phyloP scores from a whole-genome alignment of 2,797 vertebrate genomes.

The Paedocypris micromegethes region DNA sequence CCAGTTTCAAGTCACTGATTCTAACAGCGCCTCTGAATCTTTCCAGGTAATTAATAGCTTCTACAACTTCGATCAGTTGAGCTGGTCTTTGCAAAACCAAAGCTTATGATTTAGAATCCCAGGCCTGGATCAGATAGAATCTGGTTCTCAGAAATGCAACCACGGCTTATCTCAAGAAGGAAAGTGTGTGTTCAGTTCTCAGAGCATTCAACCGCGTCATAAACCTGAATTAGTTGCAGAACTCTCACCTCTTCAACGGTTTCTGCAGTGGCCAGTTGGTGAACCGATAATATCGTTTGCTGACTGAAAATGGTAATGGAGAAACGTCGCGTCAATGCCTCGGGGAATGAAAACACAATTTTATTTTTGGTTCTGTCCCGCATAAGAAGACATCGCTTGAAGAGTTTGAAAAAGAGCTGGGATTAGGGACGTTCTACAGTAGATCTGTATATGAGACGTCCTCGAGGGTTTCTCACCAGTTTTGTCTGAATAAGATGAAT shows the following conservation, averaged over 20 bases:
- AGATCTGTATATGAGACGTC: constrained; percentile 14
- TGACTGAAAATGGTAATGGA: constrained; percentile 59
- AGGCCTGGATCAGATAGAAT: not conserved
- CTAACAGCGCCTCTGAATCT: too few relatives aligned
- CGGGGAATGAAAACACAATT: constrained; percentile 42
- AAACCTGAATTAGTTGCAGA: constrained; percentile 48
- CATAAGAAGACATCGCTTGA: constrained; percentile 34
- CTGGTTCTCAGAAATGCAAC: not conserved
- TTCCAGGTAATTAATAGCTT: too few relatives aligned
- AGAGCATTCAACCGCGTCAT: constrained; percentile 35
- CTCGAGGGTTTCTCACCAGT: constrained; percentile 18
- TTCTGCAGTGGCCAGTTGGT: constrained; percentile 51
- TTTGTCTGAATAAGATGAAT: constrained; percentile 36
- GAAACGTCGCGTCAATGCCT: constrained; percentile 52
- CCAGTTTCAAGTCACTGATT: too few relatives aligned
- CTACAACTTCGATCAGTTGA: too few relatives aligned
- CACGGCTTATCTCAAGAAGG: not conserved
- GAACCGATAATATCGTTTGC: constrained; percentile 50
- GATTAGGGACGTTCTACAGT: constrained; percentile 28
- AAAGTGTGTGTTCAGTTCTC: not conserved
- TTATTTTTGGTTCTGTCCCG: constrained; percentile 46
- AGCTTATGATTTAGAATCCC: too few relatives aligned
- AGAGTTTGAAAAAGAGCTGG: constrained; percentile 18
- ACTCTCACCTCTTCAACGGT: constrained; percentile 50
- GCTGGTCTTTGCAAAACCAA: not conserved